Conservation (phyloP, 2,113 vertebrate species). For the Otus sunia region DNA sequence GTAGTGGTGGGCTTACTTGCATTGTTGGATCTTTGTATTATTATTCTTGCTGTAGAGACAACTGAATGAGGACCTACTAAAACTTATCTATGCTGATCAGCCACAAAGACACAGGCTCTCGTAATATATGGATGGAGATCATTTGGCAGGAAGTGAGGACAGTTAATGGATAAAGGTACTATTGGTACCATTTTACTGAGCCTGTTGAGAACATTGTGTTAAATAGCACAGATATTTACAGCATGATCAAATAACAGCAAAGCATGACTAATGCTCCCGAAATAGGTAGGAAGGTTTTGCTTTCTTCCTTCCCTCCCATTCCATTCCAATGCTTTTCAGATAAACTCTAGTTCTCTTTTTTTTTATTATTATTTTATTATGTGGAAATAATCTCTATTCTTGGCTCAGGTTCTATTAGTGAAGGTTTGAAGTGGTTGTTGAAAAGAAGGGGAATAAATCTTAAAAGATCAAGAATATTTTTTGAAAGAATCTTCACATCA, state of each 20-base stretch:
- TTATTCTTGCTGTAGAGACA: background rate
- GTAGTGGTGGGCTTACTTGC: background rate
- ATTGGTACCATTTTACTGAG: background rate
- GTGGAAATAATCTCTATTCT: background rate
- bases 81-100: accelerated
- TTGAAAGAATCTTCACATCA: background rate
- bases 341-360: background rate
- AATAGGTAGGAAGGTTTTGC: background rate
- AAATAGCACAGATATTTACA: background rate
- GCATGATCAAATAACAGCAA: background rate
- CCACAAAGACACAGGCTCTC: background rate
- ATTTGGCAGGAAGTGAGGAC: background rate
- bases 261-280: background rate
- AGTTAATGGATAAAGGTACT: background rate
- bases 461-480: background rate
- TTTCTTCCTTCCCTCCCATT: background rate
- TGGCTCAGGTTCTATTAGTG: background rate
- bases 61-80: background rate
- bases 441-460: background rate
- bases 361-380: background rate
- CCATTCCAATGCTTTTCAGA: background rate
- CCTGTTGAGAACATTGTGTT: background rate
- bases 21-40: background rate
- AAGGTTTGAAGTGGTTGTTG: background rate
- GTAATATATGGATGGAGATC: background rate